These are phyloP conservation scores for Dipodomys ordii DNA, from an alignment of 2,113 vertebrate species.

Conservation along the genomic window DNA sequence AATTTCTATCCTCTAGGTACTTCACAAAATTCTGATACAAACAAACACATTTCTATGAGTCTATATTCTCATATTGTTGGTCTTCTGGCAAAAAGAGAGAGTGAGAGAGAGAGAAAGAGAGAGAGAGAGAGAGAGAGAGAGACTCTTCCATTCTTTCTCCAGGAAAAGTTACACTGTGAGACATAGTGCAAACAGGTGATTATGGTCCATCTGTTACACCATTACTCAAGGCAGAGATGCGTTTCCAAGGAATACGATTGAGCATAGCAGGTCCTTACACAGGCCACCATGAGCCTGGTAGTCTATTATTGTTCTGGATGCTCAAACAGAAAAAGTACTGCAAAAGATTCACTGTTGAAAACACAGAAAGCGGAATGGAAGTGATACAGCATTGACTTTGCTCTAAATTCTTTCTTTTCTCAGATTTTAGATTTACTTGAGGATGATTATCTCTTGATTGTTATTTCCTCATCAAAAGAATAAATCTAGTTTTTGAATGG, in stretches of 20 bases:
- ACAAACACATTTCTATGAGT: background rate
- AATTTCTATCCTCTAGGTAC: background rate
- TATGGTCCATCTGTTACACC: background rate
- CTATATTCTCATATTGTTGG: background rate
- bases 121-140: no score
- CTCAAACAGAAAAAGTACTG: background rate
- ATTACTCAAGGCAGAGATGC: background rate
- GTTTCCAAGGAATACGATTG: background rate
- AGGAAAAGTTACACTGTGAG: background rate
- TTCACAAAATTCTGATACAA: background rate
- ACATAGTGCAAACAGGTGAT: background rate
- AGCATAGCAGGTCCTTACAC: background rate
- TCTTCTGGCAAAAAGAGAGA: background rate
- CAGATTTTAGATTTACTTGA: background rate
- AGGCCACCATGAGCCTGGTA: background rate
- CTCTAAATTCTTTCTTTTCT: constrained; percentile 4
- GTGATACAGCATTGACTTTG: background rate
- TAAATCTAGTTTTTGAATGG: background rate
- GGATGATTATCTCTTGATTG: background rate
- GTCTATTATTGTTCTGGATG: background rate
- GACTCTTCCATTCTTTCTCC: background rate
- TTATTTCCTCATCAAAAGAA: background rate
- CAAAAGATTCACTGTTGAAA: background rate
- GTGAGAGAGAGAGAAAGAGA: no score
- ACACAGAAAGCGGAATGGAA: background rate